Percentiles rank a stretch among this genome's conserved stretches.
Conservation (phyloP, 2,113 vertebrate species). For the Tetraodon nigroviridis region DNA sequence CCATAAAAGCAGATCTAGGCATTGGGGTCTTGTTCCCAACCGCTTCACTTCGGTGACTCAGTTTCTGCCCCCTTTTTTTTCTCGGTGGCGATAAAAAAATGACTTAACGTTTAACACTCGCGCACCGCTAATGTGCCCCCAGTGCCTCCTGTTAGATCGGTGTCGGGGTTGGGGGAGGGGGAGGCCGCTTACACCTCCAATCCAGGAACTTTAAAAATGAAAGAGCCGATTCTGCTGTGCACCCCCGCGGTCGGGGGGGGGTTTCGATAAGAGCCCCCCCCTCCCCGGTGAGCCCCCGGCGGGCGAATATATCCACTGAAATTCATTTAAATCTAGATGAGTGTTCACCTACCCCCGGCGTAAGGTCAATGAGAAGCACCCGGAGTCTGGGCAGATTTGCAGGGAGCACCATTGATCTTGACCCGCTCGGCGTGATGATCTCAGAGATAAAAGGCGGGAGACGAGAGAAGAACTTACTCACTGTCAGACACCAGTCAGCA, state of each 20-base stretch:
- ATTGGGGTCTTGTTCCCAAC: too few relatives aligned
- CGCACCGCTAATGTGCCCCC: background rate
- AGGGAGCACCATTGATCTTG: constrained; percentile 75
- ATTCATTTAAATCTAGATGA: constrained; percentile 32
- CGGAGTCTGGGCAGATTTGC: constrained; percentile 69
- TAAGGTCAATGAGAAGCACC: constrained; percentile 72
- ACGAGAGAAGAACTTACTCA: constrained; percentile 70
- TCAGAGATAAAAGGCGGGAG: constrained; percentile 74
- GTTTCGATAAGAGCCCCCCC: constrained; percentile 24
- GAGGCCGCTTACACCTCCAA: background rate
- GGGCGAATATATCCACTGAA: constrained; percentile 31
- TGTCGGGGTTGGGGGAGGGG: background rate
- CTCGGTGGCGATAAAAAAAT: background rate
- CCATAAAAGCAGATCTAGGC: constrained; percentile 5
- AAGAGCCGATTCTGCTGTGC: background rate
- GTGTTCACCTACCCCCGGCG: constrained; percentile 40
- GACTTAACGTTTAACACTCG: constrained; percentile 1
- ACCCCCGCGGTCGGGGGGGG: background rate
- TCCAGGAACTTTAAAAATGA: background rate
- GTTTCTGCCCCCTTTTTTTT: constrained; percentile 29
- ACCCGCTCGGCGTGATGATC: constrained; percentile 71
- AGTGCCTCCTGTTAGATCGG: background rate
- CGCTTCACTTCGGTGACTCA: too few relatives aligned
- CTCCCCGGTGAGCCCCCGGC: background rate
- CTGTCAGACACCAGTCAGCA: constrained; percentile 73